A percentile compares a stretch with the other conserved stretches of the same genome.
These are phyloP conservation scores for Bombus cullumanus DNA, from an alignment of 1,140 invertebrate genomes.

Conservation along the genomic window DNA sequence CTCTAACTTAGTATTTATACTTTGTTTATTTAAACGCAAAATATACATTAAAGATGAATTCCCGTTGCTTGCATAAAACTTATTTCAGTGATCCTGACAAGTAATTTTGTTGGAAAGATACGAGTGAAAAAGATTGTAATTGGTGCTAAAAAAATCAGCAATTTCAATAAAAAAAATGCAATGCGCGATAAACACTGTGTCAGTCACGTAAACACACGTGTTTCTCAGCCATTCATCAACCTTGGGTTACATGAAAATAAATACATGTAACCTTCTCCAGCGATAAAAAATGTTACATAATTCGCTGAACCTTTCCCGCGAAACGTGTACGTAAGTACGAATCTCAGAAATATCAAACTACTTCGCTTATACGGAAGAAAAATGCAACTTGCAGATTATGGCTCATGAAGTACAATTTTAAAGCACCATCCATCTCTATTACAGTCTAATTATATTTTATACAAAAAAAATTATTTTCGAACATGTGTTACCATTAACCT, in stretches of 20 bases:
- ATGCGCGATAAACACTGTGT: neutral
- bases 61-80: neutral
- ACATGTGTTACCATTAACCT: neutral
- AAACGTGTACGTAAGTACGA: neutral
- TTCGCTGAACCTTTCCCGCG: neutral
- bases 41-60: neutral
- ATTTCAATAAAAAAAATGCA: neutral
- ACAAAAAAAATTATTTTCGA: neutral
- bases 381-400: neutral
- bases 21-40: neutral
- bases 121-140: neutral
- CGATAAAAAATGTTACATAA: neutral
- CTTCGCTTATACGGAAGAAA: neutral
- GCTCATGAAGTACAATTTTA: neutral
- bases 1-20: neutral
- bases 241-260: neutral
- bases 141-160: neutral
- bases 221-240: neutral
- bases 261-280: neutral
- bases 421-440: neutral
- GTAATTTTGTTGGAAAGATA: neutral
- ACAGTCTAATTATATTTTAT: neutral
- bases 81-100: neutral
- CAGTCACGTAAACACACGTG: neutral
- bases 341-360: neutral